Conservation (phyloP, 2,888 invertebrate species). For the Lumbricus terrestris region DNA sequence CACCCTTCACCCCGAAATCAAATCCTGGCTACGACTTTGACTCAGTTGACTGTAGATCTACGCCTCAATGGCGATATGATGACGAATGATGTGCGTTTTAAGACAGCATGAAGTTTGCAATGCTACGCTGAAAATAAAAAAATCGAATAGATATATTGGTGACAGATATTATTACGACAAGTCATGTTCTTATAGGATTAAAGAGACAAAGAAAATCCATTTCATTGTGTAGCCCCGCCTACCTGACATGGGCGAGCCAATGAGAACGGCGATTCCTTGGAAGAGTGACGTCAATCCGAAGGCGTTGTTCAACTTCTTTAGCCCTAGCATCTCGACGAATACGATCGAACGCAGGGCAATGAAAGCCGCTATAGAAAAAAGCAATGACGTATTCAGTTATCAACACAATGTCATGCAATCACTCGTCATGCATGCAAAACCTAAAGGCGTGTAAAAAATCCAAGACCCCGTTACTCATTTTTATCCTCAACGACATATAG, state of each 20-base stretch:
- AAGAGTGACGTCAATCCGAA: conserved; percentile 64
- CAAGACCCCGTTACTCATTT: background rate
- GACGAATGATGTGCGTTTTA: no score
- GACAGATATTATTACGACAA: no score
- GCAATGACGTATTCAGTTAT: background rate
- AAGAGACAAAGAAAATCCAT: background rate
- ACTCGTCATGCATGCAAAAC: background rate
- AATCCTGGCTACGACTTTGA: no score
- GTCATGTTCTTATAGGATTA: background rate
- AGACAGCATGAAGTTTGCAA: no score
- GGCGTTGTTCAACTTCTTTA: conserved; percentile 62
- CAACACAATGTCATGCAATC: no score
- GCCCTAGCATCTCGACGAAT: conserved; percentile 62
- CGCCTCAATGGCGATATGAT: no score
- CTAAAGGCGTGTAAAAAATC: background rate
- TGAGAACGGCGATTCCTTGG: conserved; percentile 42
- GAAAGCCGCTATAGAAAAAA: conserved; percentile 72
- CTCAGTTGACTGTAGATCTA: no score
- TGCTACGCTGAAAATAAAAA: no score
- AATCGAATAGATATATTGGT: no score
- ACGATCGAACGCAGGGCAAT: conserved; percentile 77
- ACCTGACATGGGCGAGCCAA: conserved; percentile 41
- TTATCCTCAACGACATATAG: background rate
- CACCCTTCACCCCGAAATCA: no score
- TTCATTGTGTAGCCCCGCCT: background rate